These are phyloP conservation scores for Phaethornis superciliosus DNA, from an alignment of 2,113 vertebrate species.

Conservation along the genomic window DNA sequence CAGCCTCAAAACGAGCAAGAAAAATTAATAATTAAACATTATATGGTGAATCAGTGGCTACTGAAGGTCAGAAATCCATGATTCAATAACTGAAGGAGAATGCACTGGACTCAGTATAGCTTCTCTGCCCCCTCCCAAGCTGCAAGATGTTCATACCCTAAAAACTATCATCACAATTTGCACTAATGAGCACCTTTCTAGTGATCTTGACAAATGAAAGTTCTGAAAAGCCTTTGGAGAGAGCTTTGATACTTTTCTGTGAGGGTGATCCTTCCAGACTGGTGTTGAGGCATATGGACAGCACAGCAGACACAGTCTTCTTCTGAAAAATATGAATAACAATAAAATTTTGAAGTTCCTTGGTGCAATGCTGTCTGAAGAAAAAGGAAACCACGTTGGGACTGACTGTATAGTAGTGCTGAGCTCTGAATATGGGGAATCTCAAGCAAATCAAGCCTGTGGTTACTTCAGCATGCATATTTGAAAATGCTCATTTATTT, in stretches of 20 bases:
- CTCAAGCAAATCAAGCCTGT: not conserved
- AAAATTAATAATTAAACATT: not conserved
- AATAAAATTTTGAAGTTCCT: not conserved
- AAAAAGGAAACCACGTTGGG: not conserved
- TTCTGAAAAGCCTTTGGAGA: not conserved
- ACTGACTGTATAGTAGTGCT: not conserved
- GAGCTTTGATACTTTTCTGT: not conserved
- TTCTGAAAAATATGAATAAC: not conserved
- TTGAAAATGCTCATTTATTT: conserved; percentile 56
- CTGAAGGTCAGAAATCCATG: not conserved
- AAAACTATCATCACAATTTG: not conserved
- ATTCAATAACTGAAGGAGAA: not conserved
- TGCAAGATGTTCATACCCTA: not conserved
- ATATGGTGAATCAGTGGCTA: rapidly evolving
- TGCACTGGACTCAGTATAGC: not conserved
- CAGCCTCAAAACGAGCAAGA: not conserved
- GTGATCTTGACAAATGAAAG: not conserved
- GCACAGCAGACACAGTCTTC: not conserved
- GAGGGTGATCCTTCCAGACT: not conserved
- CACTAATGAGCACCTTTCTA: not conserved
- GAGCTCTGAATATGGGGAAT: not conserved
- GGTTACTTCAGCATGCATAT: conserved; percentile 26
- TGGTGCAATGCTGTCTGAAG: not conserved
- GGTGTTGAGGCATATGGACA: not conserved
- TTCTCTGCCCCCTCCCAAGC: not conserved